phyloP scores from a whole-genome alignment of 2,113 vertebrate species.

The Nycticryphes semicollaris region DNA sequence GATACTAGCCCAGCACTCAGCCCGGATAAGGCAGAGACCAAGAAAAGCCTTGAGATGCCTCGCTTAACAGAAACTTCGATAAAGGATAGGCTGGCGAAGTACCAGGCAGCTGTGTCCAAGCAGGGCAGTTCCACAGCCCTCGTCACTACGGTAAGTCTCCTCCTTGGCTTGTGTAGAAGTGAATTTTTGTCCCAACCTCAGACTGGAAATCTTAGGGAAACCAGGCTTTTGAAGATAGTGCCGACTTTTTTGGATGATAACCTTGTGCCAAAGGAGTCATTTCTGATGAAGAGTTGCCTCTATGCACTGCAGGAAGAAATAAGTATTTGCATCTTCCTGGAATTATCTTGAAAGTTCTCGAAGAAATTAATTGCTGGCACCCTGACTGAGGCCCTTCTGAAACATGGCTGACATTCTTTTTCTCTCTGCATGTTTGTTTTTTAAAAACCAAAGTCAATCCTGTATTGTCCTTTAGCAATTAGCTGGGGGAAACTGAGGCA shows the following conservation, averaged over 20 bases:
- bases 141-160: conserved; percentile 52
- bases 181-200: not conserved
- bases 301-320: not conserved
- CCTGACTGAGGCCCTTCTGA: not conserved
- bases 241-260: not conserved
- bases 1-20: conserved; percentile 63
- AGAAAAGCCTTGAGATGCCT: conserved; percentile 72
- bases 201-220: not conserved
- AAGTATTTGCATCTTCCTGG: not conserved
- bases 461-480: not conserved
- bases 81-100: conserved; percentile 92
- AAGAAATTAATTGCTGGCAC: not conserved
- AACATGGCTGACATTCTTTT: not conserved
- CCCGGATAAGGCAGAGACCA: conserved; percentile 64
- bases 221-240: not conserved
- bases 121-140: conserved; percentile 67
- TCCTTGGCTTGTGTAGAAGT: not conserved
- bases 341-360: not conserved
- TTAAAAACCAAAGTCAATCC: not conserved
- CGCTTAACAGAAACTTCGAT: conserved; percentile 85
- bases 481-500: not conserved
- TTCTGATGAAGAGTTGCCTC: not conserved
- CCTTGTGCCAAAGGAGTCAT: not conserved
- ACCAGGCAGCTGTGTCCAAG: conserved; percentile 92
- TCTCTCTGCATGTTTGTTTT: not conserved